Evolutionary conservation across 2,797 vertebrate species (phyloP), one percentile per base, ranked within the genome.

Genomic region (Cyclura pinguis): DNA sequence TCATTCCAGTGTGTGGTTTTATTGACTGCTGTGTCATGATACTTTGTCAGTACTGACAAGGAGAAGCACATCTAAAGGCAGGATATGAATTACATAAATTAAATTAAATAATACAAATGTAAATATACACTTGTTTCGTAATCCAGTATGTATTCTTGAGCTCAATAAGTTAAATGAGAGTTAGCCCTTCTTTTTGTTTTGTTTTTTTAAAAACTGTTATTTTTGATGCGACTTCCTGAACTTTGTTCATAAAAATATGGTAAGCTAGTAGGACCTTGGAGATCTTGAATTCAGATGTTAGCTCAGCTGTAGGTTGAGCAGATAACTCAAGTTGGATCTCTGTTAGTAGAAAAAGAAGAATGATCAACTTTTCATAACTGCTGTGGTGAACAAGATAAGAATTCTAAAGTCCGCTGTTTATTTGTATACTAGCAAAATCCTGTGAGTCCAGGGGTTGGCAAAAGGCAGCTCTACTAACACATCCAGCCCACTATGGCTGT

Each of bases 1-100:
- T 89, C 73, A 35, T 92, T 87, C 87, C 38, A 92, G 38, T 85
- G 62, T 87, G 24, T 90, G 52, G 47, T 38, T 87, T 74, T 90
- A 0, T 88, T 90, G 77, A 62, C 42, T 32, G 12, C 82, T 67
- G 55, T 3, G 38, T 55, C 1, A 0, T 67, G 67, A 0, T 57
- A 82, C 57, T 47, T 50, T 77, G 2, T 22, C 32, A 42, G 7
- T 64, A 10, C 47, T 85, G 64, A 91, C 50, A 52, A 81, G 42
- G 91, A 42, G 6, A 73, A 84, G 38, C 69, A 85, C 22, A 64
- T 16, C 20, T 16, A 85, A 93, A 89, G 80, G 38, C 42, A 5
- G 18, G 35, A 67, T 42, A 64, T 67, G 73, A 16, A 55, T 8
- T 87, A 27, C 38, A 69, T 6, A 3, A 1, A 9, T 42, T 6